Evolutionary conservation across 2,797 vertebrate genomes (phyloP), one percentile per base, ranked within the genome.

Genomic region (Anguilla anguilla): DNA sequence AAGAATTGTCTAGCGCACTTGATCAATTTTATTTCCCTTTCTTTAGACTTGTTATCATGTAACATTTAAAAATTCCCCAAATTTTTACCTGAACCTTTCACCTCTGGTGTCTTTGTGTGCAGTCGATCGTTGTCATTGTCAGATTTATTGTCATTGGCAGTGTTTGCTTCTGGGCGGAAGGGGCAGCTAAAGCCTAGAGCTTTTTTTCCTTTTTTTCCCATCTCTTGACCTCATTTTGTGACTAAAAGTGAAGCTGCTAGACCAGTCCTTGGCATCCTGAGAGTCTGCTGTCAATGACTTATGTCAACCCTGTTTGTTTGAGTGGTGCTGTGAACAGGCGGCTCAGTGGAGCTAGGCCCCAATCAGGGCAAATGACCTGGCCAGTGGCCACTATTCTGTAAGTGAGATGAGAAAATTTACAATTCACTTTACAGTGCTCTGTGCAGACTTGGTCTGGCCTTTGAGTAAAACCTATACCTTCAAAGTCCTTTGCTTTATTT

Each of bases 241-340:
- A 35, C 79, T 82, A 51, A 51, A 22, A 82, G 43, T n/a, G n/a
- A 79, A 82, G 43, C 79, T 46, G 55, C 28, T 35, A 55, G 82
- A 31, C 51, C n/a, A n/a, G 51, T 31, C 82, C 79, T 82, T 10
- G 46, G 19, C 79, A 82, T 25, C 19, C 43, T 9, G 28, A 82
- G 79, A 82, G 79, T 25, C 43, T 82, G 74, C 25, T 82, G 79
- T 82, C 79, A 82, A 13, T 82, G 46, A 49, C 25, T 22, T 82
- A 82, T 82, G 79, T 82, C 46, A n/a, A n/a, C 79, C 46, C 79
- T 82, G 79, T 82, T 82, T 82, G 79, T 51, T 82, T 82, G 79
- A 82, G 79, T 51, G 46, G 19, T 82, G 79, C 79, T 82, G 79
- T 51, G 79, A 82, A 49, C 79, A 82, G 74, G 74, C 74, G 7